Conservation (phyloP, 1,140 invertebrate species). For the Trypoxylus dichotomus region DNA sequence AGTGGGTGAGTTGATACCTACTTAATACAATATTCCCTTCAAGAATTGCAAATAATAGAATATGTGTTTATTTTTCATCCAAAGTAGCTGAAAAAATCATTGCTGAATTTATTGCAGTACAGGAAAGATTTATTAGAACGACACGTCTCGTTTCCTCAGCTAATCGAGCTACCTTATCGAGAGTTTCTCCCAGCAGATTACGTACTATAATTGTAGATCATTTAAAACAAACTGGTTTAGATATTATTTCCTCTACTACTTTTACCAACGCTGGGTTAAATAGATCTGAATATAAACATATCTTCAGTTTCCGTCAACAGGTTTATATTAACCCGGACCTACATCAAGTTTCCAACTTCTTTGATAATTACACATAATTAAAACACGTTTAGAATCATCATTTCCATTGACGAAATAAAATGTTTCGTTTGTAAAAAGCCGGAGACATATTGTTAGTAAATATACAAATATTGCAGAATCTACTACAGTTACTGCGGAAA, state of each 20-base stretch:
- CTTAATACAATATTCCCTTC: too few relatives aligned
- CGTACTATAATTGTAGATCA: slow-evolving; percentile 23
- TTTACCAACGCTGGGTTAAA: slow-evolving; percentile 27
- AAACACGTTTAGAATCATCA: slow-evolving; percentile 17
- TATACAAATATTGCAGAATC: neutral
- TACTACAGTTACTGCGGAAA: neutral
- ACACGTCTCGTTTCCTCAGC: slow-evolving; percentile 12
- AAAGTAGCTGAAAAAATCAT: too few relatives aligned
- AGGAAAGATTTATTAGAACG: neutral
- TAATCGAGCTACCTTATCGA: slow-evolving; percentile 27
- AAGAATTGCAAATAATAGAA: too few relatives aligned
- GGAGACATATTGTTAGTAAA: neutral
- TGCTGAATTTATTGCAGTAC: neutral
- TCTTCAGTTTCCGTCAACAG: slow-evolving; percentile 27
- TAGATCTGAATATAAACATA: slow-evolving; percentile 29
- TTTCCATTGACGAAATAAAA: slow-evolving; percentile 8
- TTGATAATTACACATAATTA: neutral
- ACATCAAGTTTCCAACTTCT: neutral
- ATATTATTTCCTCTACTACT: slow-evolving; percentile 23
- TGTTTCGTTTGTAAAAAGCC: neutral
- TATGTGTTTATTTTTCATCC: too few relatives aligned
- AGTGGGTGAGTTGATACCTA: too few relatives aligned
- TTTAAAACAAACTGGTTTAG: slow-evolving; percentile 5
- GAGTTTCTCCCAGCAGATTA: slow-evolving; percentile 28
- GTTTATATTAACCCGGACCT: slow-evolving; percentile 26